Conservation (phyloP, 2,113 vertebrate genomes). For the Pelmatolapia mariae region DNA sequence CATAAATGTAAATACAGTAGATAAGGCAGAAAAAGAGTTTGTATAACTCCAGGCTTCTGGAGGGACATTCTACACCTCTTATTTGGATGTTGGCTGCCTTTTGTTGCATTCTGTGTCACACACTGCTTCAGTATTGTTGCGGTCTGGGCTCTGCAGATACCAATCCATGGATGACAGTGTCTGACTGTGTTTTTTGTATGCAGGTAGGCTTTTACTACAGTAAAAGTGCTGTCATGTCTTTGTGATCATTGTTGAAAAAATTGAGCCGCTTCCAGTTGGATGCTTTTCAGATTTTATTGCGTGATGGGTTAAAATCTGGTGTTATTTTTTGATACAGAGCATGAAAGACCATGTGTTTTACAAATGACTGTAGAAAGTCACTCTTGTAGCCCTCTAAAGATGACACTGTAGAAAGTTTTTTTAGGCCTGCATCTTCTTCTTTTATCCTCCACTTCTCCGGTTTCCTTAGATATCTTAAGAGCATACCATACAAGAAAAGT, state of each 20-base stretch:
- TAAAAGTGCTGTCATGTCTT: background rate
- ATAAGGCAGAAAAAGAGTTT: background rate
- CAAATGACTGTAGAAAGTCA: background rate
- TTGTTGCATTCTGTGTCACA: background rate
- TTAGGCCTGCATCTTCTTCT: background rate
- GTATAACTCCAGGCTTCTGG: background rate
- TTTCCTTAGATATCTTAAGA: background rate
- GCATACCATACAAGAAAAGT: background rate
- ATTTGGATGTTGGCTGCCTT: background rate
- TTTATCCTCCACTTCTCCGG: background rate
- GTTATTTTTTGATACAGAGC: background rate
- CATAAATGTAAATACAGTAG: background rate
- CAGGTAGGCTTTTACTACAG: background rate
- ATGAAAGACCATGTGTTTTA: background rate
- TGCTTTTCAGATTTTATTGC: background rate
- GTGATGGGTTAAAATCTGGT: background rate
- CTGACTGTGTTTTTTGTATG: background rate
- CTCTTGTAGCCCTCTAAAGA: background rate
- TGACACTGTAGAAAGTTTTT: background rate
- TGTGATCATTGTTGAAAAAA: background rate
- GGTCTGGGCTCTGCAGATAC: background rate
- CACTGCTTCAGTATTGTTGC: background rate
- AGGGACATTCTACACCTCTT: background rate
- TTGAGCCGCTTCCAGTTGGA: background rate
- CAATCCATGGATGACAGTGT: background rate